These are phyloP conservation scores for Matsumyia berberina DNA, from an alignment of 2,888 invertebrate genomes.

Conservation along the genomic window DNA sequence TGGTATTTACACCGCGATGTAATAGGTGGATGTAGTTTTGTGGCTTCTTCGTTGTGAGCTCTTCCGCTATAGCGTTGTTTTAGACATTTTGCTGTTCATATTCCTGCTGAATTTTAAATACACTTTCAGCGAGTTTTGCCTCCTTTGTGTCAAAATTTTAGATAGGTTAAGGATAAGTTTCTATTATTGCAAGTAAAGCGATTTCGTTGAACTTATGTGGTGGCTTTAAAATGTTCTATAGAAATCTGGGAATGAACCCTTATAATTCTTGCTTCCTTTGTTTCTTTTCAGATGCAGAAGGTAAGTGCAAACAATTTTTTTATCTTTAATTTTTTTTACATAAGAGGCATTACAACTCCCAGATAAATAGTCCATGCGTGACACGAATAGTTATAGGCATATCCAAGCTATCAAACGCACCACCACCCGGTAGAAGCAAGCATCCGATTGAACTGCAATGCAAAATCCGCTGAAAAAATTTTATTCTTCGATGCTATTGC, in stretches of 20 bases:
- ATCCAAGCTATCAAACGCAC: background rate
- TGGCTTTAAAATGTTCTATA: slow-evolving; percentile 24
- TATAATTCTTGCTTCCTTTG: slow-evolving; percentile 64
- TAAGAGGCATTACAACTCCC: background rate
- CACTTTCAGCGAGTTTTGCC: no score
- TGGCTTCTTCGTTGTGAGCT: no score
- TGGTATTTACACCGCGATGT: no score
- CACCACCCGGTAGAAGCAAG: background rate
- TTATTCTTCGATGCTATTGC: no score
- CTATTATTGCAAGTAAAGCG: background rate
- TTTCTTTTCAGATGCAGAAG: slow-evolving; percentile 73
- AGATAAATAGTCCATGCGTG: background rate
- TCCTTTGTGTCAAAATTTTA: background rate
- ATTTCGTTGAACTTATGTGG: slow-evolving; percentile 13
- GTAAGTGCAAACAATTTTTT: slow-evolving; percentile 41
- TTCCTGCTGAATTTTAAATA: no score
- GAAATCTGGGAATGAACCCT: slow-evolving; percentile 37
- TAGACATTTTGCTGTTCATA: no score
- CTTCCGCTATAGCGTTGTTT: no score
- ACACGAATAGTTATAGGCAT: slow-evolving; percentile 6
- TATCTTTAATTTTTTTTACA: slow-evolving; percentile 9
- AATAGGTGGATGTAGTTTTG: no score
- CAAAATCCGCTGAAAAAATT: no score
- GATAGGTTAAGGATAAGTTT: background rate
- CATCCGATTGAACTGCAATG: background rate